A percentile compares a stretch with the other conserved stretches of the same genome.
phyloP scores from a whole-genome alignment of 2,888 invertebrate species.

The Papilio elwesi region DNA sequence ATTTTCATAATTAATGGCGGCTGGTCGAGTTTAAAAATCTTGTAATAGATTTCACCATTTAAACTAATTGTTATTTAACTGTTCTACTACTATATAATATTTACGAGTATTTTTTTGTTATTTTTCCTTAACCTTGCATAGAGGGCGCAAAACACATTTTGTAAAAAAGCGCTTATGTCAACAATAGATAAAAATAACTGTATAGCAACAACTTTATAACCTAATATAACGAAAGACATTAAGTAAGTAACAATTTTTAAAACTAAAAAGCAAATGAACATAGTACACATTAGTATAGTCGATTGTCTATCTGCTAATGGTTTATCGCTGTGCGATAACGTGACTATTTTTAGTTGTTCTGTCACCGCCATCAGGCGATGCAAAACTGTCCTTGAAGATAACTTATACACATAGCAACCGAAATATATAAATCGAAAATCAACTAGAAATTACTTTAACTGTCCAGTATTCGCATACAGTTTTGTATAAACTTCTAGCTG shows the following conservation, averaged over 20 bases:
- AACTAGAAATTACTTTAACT: too few relatives aligned
- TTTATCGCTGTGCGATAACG: constrained; percentile 8
- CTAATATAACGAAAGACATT: too few relatives aligned
- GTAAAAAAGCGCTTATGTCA: too few relatives aligned
- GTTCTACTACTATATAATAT: too few relatives aligned
- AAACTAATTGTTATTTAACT: too few relatives aligned
- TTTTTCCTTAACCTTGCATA: too few relatives aligned
- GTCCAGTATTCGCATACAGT: too few relatives aligned
- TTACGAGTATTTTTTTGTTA: too few relatives aligned
- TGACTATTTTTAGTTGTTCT: constrained; percentile 14
- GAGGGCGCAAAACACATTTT: too few relatives aligned
- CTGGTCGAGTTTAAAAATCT: neutral
- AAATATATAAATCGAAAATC: neutral
- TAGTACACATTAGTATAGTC: neutral
- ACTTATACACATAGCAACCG: neutral
- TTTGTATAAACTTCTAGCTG: neutral
- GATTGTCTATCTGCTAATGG: constrained; percentile 9
- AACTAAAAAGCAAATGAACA: neutral
- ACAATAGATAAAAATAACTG: too few relatives aligned
- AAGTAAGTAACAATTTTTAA: neutral
- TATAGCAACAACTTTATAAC: too few relatives aligned
- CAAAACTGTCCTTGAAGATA: constrained; percentile 30
- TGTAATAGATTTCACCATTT: too few relatives aligned
- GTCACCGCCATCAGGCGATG: neutral
- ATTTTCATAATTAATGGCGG: neutral